These are phyloP conservation scores for Tautogolabrus adspersus DNA, from an alignment of 2,113 vertebrate species.

Conservation along the genomic window DNA sequence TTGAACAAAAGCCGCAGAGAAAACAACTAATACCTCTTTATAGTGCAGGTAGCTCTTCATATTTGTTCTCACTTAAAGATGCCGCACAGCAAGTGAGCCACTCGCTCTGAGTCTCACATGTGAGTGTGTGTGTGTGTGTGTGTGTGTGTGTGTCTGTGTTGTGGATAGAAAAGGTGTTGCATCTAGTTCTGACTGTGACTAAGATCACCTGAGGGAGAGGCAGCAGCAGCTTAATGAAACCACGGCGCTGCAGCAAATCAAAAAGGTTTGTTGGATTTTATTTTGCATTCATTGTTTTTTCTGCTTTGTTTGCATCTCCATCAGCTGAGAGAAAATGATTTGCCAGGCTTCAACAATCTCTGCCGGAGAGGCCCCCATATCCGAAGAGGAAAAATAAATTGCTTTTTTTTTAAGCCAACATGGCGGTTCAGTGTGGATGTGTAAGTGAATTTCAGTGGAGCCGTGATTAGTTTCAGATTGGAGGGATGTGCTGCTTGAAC, in stretches of 20 bases:
- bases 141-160: slow-evolving; percentile 7
- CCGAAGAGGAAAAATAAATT: slow-evolving; percentile 73
- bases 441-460: slow-evolving; percentile 60
- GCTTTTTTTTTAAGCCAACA: slow-evolving; percentile 56
- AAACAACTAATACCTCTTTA: neutral
- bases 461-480: slow-evolving; percentile 49
- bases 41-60: neutral
- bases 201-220: slow-evolving; percentile 36
- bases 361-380: slow-evolving; percentile 54
- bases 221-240: slow-evolving; percentile 66
- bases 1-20: neutral
- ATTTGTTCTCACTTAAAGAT: slow-evolving; percentile 9
- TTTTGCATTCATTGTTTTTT: slow-evolving; percentile 80
- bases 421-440: slow-evolving; percentile 40
- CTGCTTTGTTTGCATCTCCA: slow-evolving; percentile 79
- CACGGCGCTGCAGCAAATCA: slow-evolving; percentile 61
- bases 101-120: slow-evolving; percentile 21
- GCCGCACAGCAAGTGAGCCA: neutral
- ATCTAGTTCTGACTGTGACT: slow-evolving; percentile 49
- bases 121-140: slow-evolving; percentile 5
- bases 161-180: slow-evolving; percentile 53
- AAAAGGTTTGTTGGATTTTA: slow-evolving; percentile 70
- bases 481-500: neutral
- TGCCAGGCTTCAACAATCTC: slow-evolving; percentile 55
- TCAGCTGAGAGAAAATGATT: slow-evolving; percentile 74